Percentiles rank a stretch among this genome's conserved stretches.
phyloP scores from a whole-genome alignment of 2,888 invertebrate genomes.

The Horisme vitalbata region DNA sequence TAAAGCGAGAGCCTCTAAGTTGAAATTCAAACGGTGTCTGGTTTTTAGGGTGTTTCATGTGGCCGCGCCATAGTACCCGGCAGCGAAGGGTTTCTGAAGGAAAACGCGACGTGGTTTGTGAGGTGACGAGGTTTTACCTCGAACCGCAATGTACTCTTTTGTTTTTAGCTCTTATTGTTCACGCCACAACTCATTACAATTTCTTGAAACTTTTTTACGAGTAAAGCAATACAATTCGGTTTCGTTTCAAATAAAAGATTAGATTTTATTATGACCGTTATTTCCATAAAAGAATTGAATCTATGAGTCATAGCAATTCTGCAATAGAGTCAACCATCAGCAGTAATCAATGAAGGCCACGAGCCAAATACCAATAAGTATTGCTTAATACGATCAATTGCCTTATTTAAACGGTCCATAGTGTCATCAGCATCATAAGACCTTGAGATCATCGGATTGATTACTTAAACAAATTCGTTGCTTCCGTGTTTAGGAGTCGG shows the following conservation, averaged over 20 bases:
- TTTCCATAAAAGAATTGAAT: too few relatives aligned
- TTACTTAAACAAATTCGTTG: constrained; percentile 4
- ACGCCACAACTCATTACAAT: constrained; percentile 25
- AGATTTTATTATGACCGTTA: too few relatives aligned
- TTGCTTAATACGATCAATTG: constrained; percentile 26
- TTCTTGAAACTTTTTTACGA: constrained; percentile 23
- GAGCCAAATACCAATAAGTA: constrained; percentile 38
- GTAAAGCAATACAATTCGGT: too few relatives aligned
- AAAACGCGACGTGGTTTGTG: constrained; percentile 57
- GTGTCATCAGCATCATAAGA: constrained; percentile 13
- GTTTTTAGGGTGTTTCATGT: constrained; percentile 51
- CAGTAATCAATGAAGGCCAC: constrained; percentile 33
- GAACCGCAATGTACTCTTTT: constrained; percentile 39
- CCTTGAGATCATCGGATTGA: constrained; percentile 15
- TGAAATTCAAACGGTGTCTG: constrained; percentile 48
- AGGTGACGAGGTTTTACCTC: constrained; percentile 61
- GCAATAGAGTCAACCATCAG: too few relatives aligned
- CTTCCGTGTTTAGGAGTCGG: constrained; percentile 10
- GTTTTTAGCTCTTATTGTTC: constrained; percentile 39
- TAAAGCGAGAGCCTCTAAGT: constrained; percentile 33
- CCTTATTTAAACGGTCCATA: constrained; percentile 12
- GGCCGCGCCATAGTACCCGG: constrained; percentile 54
- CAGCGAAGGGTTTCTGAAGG: constrained; percentile 43
- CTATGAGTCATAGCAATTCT: too few relatives aligned
- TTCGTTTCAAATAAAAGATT: too few relatives aligned